Evolutionary conservation across 2,113 vertebrate species (phyloP), one percentile per base, ranked within the genome.

Genomic region (Micromys minutus): DNA sequence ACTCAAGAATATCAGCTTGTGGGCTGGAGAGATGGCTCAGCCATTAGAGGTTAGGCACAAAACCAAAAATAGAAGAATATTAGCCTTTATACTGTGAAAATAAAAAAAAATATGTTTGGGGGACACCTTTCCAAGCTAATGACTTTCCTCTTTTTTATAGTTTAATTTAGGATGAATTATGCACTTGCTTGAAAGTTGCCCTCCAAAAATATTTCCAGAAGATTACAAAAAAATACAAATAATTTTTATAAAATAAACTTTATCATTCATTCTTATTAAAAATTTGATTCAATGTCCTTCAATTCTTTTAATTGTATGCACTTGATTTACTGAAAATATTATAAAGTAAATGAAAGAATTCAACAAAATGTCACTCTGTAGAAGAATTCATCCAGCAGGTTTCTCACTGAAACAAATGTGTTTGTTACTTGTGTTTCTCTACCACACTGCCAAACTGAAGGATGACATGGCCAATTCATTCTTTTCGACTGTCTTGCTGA

Each of bases 231-330:
- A n/a, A n/a, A n/a, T n/a, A n/a, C n/a, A n/a, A n/a, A n/a, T n/a
- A n/a, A n/a, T n/a, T 2, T 92, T 87, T 89, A 94, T 95, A 94
- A 87, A 34, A 69, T 77, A 93, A 77, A 80, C 45, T 89, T 95
- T 92, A 86, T 96, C 93, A 47, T 90, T 94, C 67, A 67, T 92
- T 47, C 3, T 96, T 86, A 91, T 95, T 91, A 90, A 80, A 36
- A 90, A 90, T 88, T 91, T 90, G 26, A 79, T 75, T 92, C n/a
- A 63, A 0, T 91, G 55, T 80, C 24, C n/a, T 96, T 93, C 79
- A 29, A 72, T 71, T 89, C 76, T 89, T 87, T 86, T 12, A 65
- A 63, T 79, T 21, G 92, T 69, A 95, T 87, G 22, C 50, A 57
- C 61, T 72, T 93, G 24, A 3, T 81, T 6, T 75, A 92, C 72